Percentiles rank a stretch among this genome's conserved stretches.
Evolutionary conservation across 2,113 vertebrate species (phyloP).

Genomic region (Ailuropoda melanoleuca): DNA sequence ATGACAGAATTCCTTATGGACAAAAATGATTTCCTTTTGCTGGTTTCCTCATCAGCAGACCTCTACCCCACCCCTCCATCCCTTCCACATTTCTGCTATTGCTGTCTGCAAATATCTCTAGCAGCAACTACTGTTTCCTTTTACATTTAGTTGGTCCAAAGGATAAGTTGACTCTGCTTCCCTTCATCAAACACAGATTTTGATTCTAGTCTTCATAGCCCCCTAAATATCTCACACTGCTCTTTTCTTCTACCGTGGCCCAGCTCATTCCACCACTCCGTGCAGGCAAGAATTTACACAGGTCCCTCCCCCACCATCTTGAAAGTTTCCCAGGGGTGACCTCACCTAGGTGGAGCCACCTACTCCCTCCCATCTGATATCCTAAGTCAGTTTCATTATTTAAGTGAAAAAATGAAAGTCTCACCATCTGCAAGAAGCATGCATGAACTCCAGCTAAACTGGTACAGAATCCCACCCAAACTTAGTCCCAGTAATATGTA

Average conservation of each 20-base stretch:
- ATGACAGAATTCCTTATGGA: background rate
- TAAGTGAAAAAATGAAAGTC: background rate
- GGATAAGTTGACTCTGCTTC: background rate
- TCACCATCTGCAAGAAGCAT: background rate
- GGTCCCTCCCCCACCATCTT: too few relatives aligned
- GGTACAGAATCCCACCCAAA: background rate
- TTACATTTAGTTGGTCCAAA: background rate
- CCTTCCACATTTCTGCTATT: background rate
- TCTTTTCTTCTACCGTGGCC: background rate
- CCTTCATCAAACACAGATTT: background rate
- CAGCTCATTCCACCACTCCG: background rate
- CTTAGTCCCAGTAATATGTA: background rate
- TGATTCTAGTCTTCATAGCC: background rate
- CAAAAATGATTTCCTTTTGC: background rate
- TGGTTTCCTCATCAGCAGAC: background rate
- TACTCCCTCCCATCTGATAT: background rate
- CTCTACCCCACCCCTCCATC: background rate
- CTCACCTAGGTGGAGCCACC: background rate
- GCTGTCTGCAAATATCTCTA: background rate
- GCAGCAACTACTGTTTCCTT: background rate
- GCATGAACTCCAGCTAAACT: background rate
- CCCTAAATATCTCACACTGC: background rate
- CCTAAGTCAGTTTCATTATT: background rate
- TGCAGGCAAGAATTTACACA: background rate
- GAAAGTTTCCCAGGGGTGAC: background rate